Conservation (phyloP, 2,113 vertebrate species). For the Trinectes maculatus region DNA sequence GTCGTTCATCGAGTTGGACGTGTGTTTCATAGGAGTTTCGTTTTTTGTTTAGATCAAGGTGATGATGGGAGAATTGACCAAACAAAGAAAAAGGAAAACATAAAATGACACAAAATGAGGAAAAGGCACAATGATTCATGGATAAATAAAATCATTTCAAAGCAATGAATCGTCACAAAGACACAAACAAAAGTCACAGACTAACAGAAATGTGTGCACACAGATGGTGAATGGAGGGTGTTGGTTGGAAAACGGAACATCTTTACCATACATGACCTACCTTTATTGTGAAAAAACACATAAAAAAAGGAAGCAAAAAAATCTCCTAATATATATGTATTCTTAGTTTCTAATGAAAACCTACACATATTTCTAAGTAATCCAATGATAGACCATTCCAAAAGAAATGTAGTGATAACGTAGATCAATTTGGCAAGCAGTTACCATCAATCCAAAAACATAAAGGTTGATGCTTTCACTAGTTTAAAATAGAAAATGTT, state of each 20-base stretch:
- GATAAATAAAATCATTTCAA: slow-evolving; percentile 75
- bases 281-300: slow-evolving; percentile 72
- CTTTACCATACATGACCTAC: slow-evolving; percentile 90
- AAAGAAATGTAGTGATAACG: slow-evolving; percentile 37
- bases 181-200: slow-evolving; percentile 52
- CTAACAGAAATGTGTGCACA: slow-evolving; percentile 79
- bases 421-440: slow-evolving; percentile 79
- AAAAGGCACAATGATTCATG: slow-evolving; percentile 70
- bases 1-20: slow-evolving; percentile 59
- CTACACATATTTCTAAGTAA: slow-evolving; percentile 8
- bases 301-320: slow-evolving; percentile 45
- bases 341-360: slow-evolving; percentile 11
- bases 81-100: slow-evolving; percentile 84
- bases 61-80: slow-evolving; percentile 83
- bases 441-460: slow-evolving; percentile 89
- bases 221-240: slow-evolving; percentile 82
- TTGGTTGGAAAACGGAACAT: slow-evolving; percentile 76
- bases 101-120: slow-evolving; percentile 87
- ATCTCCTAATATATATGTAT: slow-evolving; percentile 28
- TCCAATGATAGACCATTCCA: slow-evolving; percentile 35
- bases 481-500: slow-evolving; percentile 75
- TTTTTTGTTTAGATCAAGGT: slow-evolving; percentile 59
- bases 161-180: slow-evolving; percentile 60
- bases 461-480: slow-evolving; percentile 85
- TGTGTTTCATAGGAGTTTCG: slow-evolving; percentile 58